Percentiles rank a stretch among this genome's conserved stretches.
Evolutionary conservation across 2,113 vertebrate species (phyloP).

Genomic region (Morone saxatilis): DNA sequence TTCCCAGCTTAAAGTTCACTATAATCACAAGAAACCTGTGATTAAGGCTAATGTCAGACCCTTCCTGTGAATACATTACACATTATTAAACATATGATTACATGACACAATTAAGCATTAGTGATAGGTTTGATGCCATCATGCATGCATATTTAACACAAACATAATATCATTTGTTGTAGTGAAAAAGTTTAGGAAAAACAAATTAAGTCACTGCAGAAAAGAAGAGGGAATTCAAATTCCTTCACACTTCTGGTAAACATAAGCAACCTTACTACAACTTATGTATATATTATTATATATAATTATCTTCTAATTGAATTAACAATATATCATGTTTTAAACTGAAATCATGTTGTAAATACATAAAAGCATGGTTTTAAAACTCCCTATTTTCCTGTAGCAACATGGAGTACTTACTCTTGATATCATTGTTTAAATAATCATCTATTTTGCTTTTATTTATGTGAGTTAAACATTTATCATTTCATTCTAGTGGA

Average conservation of each 20-base stretch:
- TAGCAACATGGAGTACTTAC: background rate
- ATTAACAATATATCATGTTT: background rate
- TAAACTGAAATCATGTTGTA: background rate
- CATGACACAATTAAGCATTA: background rate
- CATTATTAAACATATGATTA: background rate
- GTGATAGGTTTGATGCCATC: background rate
- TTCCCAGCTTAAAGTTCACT: conserved; percentile 27
- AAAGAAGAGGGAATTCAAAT: background rate
- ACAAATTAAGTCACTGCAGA: background rate
- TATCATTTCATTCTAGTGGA: background rate
- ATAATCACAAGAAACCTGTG: conserved; percentile 30
- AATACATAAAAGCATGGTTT: background rate
- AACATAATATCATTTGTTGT: background rate
- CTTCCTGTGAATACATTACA: background rate
- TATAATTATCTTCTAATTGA: too few species aligned
- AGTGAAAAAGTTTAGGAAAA: background rate
- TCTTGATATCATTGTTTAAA: background rate
- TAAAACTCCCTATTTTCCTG: background rate
- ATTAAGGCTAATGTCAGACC: conserved; percentile 27
- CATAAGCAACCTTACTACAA: background rate
- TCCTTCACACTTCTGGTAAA: background rate
- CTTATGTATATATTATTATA: background rate
- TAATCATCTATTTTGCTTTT: background rate
- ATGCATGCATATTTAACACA: conserved; percentile 1
- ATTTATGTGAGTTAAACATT: background rate